These are phyloP conservation scores for Pycnomerus fuliginosus DNA, from an alignment of 2,888 invertebrate species.

Conservation along the genomic window DNA sequence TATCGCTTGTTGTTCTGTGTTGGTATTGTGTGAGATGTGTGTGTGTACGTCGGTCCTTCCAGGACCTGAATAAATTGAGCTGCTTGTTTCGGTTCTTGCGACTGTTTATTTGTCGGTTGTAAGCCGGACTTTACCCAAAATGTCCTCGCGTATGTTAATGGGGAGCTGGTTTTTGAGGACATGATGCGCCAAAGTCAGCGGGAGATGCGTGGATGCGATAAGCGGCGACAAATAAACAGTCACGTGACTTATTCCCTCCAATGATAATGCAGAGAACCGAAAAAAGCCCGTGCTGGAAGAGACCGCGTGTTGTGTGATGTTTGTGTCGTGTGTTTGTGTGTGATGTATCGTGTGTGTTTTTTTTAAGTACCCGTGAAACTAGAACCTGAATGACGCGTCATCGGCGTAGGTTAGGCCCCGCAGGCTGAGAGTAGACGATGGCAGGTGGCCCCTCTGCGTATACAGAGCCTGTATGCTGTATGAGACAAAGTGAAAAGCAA, in stretches of 20 bases:
- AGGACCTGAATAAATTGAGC: constrained; percentile 16
- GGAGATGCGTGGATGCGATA: too few species aligned
- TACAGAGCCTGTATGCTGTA: constrained; percentile 56
- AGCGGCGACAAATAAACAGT: too few species aligned
- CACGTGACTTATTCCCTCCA: too few species aligned
- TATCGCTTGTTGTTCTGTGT: constrained; percentile 33
- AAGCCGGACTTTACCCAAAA: too few species aligned
- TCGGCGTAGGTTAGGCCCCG: constrained; percentile 56
- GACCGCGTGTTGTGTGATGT: constrained; percentile 22
- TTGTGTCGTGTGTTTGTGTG: constrained; percentile 31
- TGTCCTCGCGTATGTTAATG: too few species aligned
- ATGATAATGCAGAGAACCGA: constrained; percentile 1
- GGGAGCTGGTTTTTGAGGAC: too few species aligned
- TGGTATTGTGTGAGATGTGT: constrained; percentile 33
- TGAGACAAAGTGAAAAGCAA: constrained; percentile 55
- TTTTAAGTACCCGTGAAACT: constrained; percentile 56
- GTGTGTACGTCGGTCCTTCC: constrained; percentile 16
- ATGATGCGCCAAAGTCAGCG: too few species aligned
- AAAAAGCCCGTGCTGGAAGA: constrained; percentile 13
- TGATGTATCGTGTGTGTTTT: constrained; percentile 43
- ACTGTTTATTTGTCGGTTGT: too few species aligned
- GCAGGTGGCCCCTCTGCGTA: constrained; percentile 56
- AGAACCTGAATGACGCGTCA: constrained; percentile 54
- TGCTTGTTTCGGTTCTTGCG: constrained; percentile 10
- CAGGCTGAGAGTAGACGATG: constrained; percentile 54